These are phyloP conservation scores for Batillaria attramentaria DNA, from an alignment of 1,140 invertebrate species.

Conservation along the genomic window DNA sequence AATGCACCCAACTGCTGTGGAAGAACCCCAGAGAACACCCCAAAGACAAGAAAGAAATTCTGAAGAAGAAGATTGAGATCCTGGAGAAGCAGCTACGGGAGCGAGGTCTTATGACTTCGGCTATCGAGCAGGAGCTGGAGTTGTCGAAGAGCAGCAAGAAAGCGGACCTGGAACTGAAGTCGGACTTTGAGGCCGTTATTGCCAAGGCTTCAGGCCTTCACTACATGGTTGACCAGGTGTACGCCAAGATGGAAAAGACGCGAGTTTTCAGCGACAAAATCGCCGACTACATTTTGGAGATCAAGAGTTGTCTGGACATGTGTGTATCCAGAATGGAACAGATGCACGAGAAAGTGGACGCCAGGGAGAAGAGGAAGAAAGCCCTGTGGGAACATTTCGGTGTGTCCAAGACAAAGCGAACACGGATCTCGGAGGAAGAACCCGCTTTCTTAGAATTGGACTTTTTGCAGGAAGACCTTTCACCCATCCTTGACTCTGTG, in stretches of 20 bases:
- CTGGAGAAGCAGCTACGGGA: slow-evolving; percentile 1
- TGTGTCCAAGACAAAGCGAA: neutral
- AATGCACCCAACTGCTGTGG: neutral
- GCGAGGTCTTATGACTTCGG: neutral
- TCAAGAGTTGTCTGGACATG: slow-evolving; percentile 1
- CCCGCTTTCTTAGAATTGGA: too few relatives aligned
- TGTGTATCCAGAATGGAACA: neutral
- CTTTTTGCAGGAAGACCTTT: neutral
- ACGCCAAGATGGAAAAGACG: neutral
- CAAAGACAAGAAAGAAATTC: slow-evolving; percentile 22
- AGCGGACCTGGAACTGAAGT: slow-evolving; percentile 27
- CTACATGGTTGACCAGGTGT: slow-evolving; percentile 9
- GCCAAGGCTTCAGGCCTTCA: slow-evolving; percentile 23
- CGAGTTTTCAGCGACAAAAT: slow-evolving; percentile 1
- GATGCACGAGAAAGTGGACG: neutral
- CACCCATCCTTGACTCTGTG: too few relatives aligned
- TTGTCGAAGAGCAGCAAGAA: slow-evolving; percentile 11
- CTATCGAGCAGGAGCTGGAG: slow-evolving; percentile 10
- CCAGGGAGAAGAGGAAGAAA: neutral
- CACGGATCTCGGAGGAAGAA: neutral
- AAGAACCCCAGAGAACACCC: slow-evolving; percentile 28
- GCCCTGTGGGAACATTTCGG: slow-evolving; percentile 17
- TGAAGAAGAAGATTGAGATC: slow-evolving; percentile 15
- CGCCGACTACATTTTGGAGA: slow-evolving; percentile 17
- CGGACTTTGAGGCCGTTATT: slow-evolving; percentile 28